phyloP scores from a whole-genome alignment of 2,113 vertebrate species.

The Tor tambroides region DNA sequence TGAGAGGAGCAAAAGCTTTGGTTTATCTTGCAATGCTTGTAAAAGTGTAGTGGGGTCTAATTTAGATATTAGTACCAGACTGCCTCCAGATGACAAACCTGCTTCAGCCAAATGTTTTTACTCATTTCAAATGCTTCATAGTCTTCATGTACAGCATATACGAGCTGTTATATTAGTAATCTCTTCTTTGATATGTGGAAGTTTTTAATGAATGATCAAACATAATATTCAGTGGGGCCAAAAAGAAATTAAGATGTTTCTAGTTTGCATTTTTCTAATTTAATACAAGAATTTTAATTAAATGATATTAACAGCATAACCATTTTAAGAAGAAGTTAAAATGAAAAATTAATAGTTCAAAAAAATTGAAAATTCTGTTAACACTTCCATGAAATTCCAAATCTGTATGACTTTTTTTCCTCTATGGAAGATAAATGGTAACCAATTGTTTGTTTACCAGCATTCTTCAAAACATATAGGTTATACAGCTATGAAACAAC shows the following conservation, averaged over 20 bases:
- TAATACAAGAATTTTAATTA: neutral
- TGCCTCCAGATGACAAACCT: neutral
- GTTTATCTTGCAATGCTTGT: constrained; percentile 20
- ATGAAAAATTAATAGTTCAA: neutral
- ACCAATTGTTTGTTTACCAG: neutral
- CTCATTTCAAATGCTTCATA: neutral
- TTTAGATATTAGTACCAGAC: constrained; percentile 15
- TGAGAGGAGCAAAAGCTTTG: constrained; percentile 28
- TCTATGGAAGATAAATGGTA: neutral
- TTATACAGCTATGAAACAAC: neutral
- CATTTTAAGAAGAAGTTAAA: neutral
- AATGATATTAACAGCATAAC: neutral
- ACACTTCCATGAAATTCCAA: neutral
- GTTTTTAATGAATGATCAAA: neutral
- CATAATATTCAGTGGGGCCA: neutral
- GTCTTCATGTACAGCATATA: neutral
- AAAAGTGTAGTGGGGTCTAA: constrained; percentile 3
- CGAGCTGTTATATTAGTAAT: neutral
- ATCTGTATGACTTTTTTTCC: neutral
- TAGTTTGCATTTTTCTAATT: neutral
- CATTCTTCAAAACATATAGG: neutral
- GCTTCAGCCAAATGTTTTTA: neutral
- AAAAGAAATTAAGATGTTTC: neutral
- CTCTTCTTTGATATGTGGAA: neutral
- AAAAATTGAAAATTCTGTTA: neutral